phyloP scores from a whole-genome alignment of 2,888 invertebrate genomes.

The Drosophila flavopinicola region DNA sequence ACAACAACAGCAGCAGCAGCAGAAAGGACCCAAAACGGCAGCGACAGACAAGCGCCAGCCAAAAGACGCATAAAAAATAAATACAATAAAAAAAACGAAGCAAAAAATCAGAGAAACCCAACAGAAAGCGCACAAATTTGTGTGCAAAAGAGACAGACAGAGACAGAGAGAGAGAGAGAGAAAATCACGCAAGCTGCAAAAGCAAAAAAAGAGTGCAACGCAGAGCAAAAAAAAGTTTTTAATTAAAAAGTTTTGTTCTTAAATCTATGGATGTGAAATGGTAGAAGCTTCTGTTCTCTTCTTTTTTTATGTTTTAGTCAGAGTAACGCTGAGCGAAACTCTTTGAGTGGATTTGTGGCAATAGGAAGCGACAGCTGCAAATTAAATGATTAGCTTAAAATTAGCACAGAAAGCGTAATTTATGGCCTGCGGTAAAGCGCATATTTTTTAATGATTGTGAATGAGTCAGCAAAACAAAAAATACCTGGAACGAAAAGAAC shows the following conservation, averaged over 20 bases:
- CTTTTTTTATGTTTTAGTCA: too few relatives aligned
- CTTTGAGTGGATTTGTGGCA: conserved; percentile 31
- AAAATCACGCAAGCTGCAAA: conserved; percentile 37
- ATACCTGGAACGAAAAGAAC: too few relatives aligned
- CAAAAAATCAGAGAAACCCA: conserved; percentile 2
- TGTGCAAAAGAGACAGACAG: conserved; percentile 7
- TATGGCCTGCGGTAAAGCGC: not conserved
- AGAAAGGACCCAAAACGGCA: not conserved
- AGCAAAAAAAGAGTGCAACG: conserved; percentile 31
- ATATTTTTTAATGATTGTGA: not conserved
- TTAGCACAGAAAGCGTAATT: conserved; percentile 27
- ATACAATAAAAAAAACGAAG: conserved; percentile 35
- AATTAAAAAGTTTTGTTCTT: conserved; percentile 72
- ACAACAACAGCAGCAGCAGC: not conserved
- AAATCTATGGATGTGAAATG: conserved; percentile 61
- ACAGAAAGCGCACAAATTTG: conserved; percentile 10
- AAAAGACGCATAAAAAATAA: conserved; percentile 71
- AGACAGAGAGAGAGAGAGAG: conserved; percentile 31
- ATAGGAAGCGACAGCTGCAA: conserved; percentile 38
- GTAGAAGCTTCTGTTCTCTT: conserved; percentile 37
- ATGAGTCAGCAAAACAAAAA: too few relatives aligned
- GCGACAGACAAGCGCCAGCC: conserved; percentile 67
- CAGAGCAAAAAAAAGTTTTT: conserved; percentile 61
- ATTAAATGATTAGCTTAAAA: conserved; percentile 39
- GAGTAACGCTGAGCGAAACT: conserved; percentile 6